A percentile compares a stretch with the other conserved stretches of the same genome.
Conservation (phyloP, 2,113 vertebrate species). For the Saimiri boliviensis region DNA sequence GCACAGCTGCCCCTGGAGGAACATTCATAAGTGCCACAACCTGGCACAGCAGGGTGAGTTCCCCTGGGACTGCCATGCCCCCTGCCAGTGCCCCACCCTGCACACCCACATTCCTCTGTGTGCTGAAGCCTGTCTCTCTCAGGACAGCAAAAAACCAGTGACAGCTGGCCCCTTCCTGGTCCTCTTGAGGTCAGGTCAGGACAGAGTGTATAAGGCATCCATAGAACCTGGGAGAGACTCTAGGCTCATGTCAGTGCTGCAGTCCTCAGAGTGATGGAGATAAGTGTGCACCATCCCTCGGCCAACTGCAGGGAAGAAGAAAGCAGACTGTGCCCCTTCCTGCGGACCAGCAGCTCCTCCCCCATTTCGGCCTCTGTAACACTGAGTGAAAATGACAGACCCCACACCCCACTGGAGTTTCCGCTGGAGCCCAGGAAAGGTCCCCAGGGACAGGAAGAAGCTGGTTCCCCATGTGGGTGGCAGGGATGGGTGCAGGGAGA, state of each 20-base stretch:
- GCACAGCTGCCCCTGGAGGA: not conserved
- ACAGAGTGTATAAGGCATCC: not conserved
- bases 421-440: not conserved
- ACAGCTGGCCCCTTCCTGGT: not conserved
- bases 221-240: not conserved
- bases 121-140: not conserved
- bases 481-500: not conserved
- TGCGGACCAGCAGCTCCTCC: not conserved
- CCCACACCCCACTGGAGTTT: not conserved
- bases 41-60: rapidly evolving
- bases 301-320: not conserved
- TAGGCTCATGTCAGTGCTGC: not conserved
- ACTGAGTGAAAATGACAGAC: too few relatives aligned
- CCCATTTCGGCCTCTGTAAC: too few relatives aligned
- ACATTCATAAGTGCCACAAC: not conserved
- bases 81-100: not conserved
- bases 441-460: not conserved
- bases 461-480: rapidly evolving
- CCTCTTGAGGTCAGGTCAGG: too few relatives aligned
- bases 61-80: not conserved
- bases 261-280: not conserved
- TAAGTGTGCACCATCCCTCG: not conserved
- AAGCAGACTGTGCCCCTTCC: not conserved
- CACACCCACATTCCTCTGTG: not conserved
- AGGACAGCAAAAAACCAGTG: not conserved